These are phyloP conservation scores for Pristionchus mayeri DNA, from an alignment of 2,888 invertebrate genomes.

Conservation along the genomic window DNA sequence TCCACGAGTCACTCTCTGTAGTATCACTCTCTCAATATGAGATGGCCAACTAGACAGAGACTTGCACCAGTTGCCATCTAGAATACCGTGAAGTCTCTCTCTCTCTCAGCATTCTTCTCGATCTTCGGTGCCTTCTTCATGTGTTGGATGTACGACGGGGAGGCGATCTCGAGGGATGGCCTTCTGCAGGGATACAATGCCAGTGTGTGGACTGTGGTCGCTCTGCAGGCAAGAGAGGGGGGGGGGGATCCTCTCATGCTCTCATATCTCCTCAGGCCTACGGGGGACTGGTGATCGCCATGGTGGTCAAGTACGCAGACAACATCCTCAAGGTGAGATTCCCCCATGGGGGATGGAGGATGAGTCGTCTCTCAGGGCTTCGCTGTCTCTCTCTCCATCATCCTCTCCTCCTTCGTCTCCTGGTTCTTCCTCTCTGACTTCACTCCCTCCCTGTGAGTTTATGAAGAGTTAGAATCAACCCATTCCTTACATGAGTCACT, in stretches of 20 bases:
- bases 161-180: constrained; percentile 77
- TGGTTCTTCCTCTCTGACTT: constrained; percentile 79
- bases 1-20: neutral
- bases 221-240: constrained; percentile 77
- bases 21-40: neutral
- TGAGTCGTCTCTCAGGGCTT: constrained; percentile 76
- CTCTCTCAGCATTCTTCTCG: constrained; percentile 77
- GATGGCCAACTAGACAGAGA: neutral
- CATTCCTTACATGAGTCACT: neutral
- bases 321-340: constrained; percentile 79
- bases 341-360: neutral
- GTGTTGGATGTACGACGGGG: constrained; percentile 77
- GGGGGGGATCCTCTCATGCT: neutral
- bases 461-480: neutral
- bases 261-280: constrained; percentile 77
- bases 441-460: constrained; percentile 76
- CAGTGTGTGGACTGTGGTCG: constrained; percentile 78
- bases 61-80: too few species aligned
- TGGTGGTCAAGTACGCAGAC: constrained; percentile 81
- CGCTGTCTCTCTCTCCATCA: constrained; percentile 80
- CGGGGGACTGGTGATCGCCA: constrained; percentile 79
- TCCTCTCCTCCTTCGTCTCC: constrained; percentile 79
- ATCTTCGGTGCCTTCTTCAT: constrained; percentile 77
- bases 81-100: too few species aligned
- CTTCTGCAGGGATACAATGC: constrained; percentile 79